Base-by-base conservation (phyloP, 2,888 invertebrate genomes). In the Hyppa rectilinea region DNA sequence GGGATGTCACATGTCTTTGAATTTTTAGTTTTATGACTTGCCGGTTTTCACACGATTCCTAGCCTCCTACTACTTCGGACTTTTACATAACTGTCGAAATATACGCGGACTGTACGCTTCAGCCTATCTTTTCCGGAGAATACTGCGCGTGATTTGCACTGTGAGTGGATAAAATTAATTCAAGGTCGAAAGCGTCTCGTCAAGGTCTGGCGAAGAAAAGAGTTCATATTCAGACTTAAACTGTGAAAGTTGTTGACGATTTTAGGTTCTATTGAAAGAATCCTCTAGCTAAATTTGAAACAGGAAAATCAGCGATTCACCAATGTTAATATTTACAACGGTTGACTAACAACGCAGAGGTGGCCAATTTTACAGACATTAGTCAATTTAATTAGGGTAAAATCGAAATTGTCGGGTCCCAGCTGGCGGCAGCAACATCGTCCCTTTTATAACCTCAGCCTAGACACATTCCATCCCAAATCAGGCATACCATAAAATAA, bases 401-500 rank as follows among this genome's bases (percentile, higher is more conserved):
- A 40, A 71, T 53, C 12, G 64, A 73, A 71, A 61, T 67, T 58
- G 60, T 61, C 67, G 50, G 58, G 52, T 40, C 34, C 34, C 69
- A 69, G 63, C 63, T 52, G 63, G 31, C 50, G 17, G 17, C 47
- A 47, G 61, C 29, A 67, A 55, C 38, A 60, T 49, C 12, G 58
- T 38, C 55, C 64, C 71, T 80, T 64, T 60, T 67, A 49, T 63
- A 62, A 67, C 71, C 52, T 67, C 53, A 45, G 55, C 52, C 69
- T 79, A 74, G 69, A 43, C 50, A 71, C 72, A 84, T 83, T 83
- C 83, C 71, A 52, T 58, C 43, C 53, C 40, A 71, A 75, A 81
- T 84, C 77, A 81, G 59, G 60, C 64, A 81, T 75, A 71, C 69
- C 67, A 63, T 75, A 75, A 69, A 79, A 65, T 64, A 71, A 66